Evolutionary conservation across 2,888 invertebrate genomes (phyloP).

Genomic region (Deroplatys truncata): DNA sequence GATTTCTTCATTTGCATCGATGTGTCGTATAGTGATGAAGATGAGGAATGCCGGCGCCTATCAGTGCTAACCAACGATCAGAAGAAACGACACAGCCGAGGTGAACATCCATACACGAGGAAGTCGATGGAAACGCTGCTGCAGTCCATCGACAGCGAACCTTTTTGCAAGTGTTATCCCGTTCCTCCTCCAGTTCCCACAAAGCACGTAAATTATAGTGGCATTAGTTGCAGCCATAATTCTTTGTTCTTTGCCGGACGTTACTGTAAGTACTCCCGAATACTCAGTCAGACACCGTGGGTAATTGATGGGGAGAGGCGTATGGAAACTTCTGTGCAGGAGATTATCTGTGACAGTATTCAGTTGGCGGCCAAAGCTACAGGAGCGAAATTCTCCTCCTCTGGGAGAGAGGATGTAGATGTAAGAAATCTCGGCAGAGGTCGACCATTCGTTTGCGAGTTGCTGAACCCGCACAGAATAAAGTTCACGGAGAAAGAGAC

Average conservation of each 20-base stretch:
- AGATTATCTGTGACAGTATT: constrained; percentile 71
- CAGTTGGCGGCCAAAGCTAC: constrained; percentile 54
- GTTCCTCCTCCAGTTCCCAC: constrained; percentile 52
- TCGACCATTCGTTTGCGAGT: constrained; percentile 88
- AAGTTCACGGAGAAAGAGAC: constrained; percentile 51
- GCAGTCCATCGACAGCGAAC: constrained; percentile 45
- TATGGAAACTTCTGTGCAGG: constrained; percentile 86
- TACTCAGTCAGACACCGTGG: constrained; percentile 94
- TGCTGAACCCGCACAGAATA: constrained; percentile 61
- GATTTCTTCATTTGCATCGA: constrained; percentile 58
- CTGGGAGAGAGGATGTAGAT: constrained; percentile 96
- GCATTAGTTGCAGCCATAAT: constrained; percentile 54
- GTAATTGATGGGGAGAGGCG: constrained; percentile 72
- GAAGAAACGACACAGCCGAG: constrained; percentile 39
- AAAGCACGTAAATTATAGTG: constrained; percentile 46
- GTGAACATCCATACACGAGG: constrained; percentile 58
- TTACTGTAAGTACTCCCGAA: constrained; percentile 79
- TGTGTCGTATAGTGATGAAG: constrained; percentile 52
- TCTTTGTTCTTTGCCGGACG: constrained; percentile 66
- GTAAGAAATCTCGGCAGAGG: constrained; percentile 90
- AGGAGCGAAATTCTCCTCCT: constrained; percentile 77
- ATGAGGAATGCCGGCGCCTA: constrained; percentile 55
- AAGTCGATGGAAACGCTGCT: constrained; percentile 58
- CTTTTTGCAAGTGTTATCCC: constrained; percentile 50
- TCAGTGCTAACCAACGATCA: constrained; percentile 33